Evolutionary conservation across 1,140 invertebrate species (phyloP).

Genomic region (Rhyacophila brunnea): DNA sequence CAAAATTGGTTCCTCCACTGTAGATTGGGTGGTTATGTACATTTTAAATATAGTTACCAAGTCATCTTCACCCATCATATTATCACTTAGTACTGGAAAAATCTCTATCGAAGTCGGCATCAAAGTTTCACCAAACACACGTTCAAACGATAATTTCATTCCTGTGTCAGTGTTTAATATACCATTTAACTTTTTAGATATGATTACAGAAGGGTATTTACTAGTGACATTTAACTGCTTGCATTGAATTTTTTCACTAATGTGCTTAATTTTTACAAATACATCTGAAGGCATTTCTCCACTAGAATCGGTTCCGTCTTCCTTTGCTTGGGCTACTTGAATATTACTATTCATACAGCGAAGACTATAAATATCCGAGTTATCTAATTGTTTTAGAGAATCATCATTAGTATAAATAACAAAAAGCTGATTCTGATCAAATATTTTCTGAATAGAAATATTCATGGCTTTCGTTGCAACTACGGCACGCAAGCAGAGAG

Average conservation of each 20-base stretch:
- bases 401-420: constrained; percentile 49
- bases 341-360: constrained; percentile 42
- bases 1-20: constrained; percentile 46
- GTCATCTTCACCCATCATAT: constrained; percentile 44
- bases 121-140: constrained; percentile 42
- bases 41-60: constrained; percentile 58
- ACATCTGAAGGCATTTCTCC: constrained; percentile 43
- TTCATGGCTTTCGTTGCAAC: not conserved
- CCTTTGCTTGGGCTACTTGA: constrained; percentile 37
- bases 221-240: constrained; percentile 5
- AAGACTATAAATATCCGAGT: constrained; percentile 43
- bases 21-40: constrained; percentile 45
- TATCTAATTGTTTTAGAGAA: constrained; percentile 39
- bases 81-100: constrained; percentile 40
- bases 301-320: constrained; percentile 41
- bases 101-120: constrained; percentile 58
- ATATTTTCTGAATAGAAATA: constrained; percentile 2
- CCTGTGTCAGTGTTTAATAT: constrained; percentile 49
- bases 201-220: constrained; percentile 38
- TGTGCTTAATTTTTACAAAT: constrained; percentile 20
- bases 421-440: constrained; percentile 41
- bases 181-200: constrained; percentile 47
- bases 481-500: constrained; percentile 9
- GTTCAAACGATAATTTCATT: constrained; percentile 45
- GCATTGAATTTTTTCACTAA: not conserved